These are phyloP conservation scores for Rhagonycha fulva DNA, from an alignment of 2,888 invertebrate species.

Conservation along the genomic window DNA sequence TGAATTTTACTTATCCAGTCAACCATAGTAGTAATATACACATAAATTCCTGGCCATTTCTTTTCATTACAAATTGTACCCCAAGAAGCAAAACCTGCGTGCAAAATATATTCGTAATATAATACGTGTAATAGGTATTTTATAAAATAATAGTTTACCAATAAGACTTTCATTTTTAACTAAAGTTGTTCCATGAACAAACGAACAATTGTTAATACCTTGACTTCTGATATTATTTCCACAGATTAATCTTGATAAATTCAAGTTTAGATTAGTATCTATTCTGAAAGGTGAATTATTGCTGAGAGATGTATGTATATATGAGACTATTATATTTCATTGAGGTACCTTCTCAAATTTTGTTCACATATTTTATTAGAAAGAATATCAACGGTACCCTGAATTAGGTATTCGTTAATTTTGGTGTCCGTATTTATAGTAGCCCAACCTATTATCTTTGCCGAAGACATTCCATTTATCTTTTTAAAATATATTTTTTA, in stretches of 20 bases:
- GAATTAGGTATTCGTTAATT: not conserved
- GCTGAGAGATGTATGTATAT: not conserved
- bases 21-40: not conserved
- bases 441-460: constrained; percentile 5
- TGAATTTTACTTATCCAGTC: constrained; percentile 1
- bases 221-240: not conserved
- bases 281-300: not conserved
- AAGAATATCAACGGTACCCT: not conserved
- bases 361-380: not conserved
- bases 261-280: not conserved
- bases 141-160: not conserved
- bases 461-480: not conserved
- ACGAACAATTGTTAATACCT: not conserved
- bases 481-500: not conserved
- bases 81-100: constrained; percentile 1
- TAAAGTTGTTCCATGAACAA: not conserved
- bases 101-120: not conserved
- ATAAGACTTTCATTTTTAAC: not conserved
- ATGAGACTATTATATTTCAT: not conserved
- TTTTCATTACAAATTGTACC: not conserved
- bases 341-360: not conserved
- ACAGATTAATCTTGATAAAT: not conserved
- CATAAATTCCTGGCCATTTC: not conserved
- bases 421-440: not conserved
- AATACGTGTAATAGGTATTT: not conserved